Base-by-base conservation (phyloP, 2,113 vertebrate genomes). In the Micromys minutus region DNA sequence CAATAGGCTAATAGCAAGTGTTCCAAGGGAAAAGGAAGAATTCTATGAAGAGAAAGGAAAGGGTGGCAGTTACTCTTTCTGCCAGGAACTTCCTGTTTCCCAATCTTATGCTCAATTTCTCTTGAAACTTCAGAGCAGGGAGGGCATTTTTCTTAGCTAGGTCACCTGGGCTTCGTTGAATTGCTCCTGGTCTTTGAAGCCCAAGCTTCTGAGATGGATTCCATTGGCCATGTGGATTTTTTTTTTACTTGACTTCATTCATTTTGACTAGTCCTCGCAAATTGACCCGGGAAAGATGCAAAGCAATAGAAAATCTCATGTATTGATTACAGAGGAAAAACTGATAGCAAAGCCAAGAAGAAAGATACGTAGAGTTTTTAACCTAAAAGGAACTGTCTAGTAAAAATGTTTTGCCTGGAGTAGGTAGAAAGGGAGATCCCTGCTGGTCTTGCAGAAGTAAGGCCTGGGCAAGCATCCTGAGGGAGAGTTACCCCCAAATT, bases 161-260 rank as follows among this genome's bases (percentile, higher is more conserved):
- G 36, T 36, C 76, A 34, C 71, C 77, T 45, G 21, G 74, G 4
- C 55, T 83, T 86, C 47, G 63, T 13, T 21, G 15, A 39, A 21
- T 24, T 91, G 47, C 45, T 84, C 50, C 67, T 22, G 34, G 0
- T 12, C 42, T 59, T 45, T 89, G 57, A 89, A 95, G 67, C 12
- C 67, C 55, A 85, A 92, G 7, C 42, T 76, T 76, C 63, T 36
- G 3, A 84, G 86, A 76, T 5, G 79, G 50, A 22, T 85, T 85
- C 88, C 31, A 22, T 31, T 83, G 94, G 91, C 19, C 7, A 1
- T 81, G 87, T 90, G 29, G 55, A 57, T 45, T 90, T 93, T 93
- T 45, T 90, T 93, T 93, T 29, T 22, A 22, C 65, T 97, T 87
- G 67, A 93, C 7, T 67, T 87, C 34, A 80, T 80, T 85, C 92